These are phyloP conservation scores for Vanacampus margaritifer DNA, from an alignment of 2,113 vertebrate genomes.

Conservation along the genomic window DNA sequence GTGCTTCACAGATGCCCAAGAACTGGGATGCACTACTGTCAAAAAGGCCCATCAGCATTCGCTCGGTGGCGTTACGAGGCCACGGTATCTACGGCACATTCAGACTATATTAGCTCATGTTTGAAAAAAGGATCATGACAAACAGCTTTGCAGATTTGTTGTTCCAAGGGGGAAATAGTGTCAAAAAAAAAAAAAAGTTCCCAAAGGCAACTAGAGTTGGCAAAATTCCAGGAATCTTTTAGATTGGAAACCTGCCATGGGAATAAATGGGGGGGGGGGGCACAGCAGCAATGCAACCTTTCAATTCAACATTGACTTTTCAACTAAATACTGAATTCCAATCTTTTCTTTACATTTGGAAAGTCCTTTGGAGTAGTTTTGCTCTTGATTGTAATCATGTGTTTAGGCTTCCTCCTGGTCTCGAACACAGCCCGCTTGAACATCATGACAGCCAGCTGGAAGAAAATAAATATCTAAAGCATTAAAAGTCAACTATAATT, in stretches of 20 bases:
- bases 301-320: not conserved
- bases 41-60: conserved; percentile 80
- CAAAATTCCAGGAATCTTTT: no score
- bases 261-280: no score
- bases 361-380: conserved; percentile 74
- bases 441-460: conserved; percentile 86
- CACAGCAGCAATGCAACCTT: not conserved
- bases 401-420: conserved; percentile 75
- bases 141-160: not conserved
- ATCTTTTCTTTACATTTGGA: conserved; percentile 66
- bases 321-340: not conserved
- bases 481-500: no score
- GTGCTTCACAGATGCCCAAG: conserved; percentile 82
- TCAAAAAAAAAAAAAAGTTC: no score
- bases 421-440: conserved; percentile 87
- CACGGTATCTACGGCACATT: conserved; percentile 67
- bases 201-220: no score
- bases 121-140: not conserved
- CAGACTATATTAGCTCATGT: not conserved
- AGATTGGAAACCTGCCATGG: no score
- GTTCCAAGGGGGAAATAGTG: not conserved
- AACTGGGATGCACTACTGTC: conserved; percentile 80
- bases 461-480: not conserved
- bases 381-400: conserved; percentile 59
- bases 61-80: conserved; percentile 79